Base-by-base conservation (phyloP, 1,140 invertebrate species). In the Teleopsis dalmanni region DNA sequence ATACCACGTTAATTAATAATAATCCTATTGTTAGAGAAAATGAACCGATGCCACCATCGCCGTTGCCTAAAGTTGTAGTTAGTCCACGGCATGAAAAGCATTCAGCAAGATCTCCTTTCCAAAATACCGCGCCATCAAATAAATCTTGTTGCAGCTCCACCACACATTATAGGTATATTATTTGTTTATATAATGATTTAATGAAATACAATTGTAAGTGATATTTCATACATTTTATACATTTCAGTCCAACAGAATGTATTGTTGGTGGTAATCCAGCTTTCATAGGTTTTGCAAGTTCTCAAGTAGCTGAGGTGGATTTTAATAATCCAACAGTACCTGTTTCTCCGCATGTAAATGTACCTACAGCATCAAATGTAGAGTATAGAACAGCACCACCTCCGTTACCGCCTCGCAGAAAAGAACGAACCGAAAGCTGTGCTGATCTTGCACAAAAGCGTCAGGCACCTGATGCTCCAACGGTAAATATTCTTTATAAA, bases 291-390 rank as follows among this genome's bases (percentile, higher is more conserved):
- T 60, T 58, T 36, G 33, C 62, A 4, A 66, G 64, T 50, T 53
- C 61, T 7, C 60, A 61, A 25, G 34, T 56, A 21, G 27, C 47
- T 9, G 34, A 37, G 11, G 8, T 34, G 10, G 47, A 44, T 40
- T 33, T 43, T 4, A 29, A 21, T 10, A 52, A 44, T 31, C 22
- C 35, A 26, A 41, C 44, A 27, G 60, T 71, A 51, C 68, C 68
- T 22, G 65, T 71, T 37, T 71, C 68, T 25, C 68, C 68, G 16
- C 68, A 71, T 51, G 68, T 71, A 7, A 71, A 71, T 50, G 68
- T 71, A 1, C 68, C 68, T 33, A 57, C 57, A n/a, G 56, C 56
- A n/a, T 38, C 55, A 6, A 55, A 47, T n/a, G 22, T 59, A 6
- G 64, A 69, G 37, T 66, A 66, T 54, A 55, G 60, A 29, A 55